These are phyloP conservation scores for Tinamus major DNA, from an alignment of 2,797 vertebrate species.

Conservation along the genomic window DNA sequence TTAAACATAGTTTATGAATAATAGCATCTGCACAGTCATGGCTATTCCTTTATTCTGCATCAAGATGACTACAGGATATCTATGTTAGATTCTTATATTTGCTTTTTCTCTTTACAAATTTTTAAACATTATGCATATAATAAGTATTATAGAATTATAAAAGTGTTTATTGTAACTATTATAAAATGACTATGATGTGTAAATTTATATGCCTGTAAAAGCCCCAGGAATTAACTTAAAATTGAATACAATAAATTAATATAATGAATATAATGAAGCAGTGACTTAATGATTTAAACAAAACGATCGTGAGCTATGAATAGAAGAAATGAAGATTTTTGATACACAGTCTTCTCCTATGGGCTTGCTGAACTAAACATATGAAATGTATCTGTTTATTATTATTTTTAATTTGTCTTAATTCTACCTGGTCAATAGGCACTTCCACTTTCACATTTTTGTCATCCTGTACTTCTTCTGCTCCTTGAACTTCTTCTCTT, in stretches of 20 bases:
- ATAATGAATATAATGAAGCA: background rate
- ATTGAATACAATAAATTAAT: background rate
- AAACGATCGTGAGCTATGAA: background rate
- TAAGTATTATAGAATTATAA: background rate
- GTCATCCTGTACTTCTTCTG: constrained; percentile 77
- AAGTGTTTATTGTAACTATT: background rate
- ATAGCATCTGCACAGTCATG: no score
- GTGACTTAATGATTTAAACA: background rate
- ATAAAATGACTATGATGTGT: background rate
- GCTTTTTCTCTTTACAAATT: background rate
- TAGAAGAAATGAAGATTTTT: background rate
- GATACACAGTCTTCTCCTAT: background rate
- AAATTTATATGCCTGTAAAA: background rate
- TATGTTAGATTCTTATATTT: no score
- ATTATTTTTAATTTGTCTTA: background rate
- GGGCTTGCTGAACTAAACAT: background rate
- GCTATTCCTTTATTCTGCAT: no score
- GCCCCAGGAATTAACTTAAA: background rate
- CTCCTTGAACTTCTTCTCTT: constrained; percentile 75
- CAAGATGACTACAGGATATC: no score
- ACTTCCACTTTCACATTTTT: constrained; percentile 75
- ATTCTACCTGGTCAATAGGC: constrained; percentile 56
- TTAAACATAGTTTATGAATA: no score
- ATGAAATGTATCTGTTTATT: background rate
- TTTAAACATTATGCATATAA: background rate